phyloP scores from a whole-genome alignment of 1,140 invertebrate genomes.

The Aethina tumida region DNA sequence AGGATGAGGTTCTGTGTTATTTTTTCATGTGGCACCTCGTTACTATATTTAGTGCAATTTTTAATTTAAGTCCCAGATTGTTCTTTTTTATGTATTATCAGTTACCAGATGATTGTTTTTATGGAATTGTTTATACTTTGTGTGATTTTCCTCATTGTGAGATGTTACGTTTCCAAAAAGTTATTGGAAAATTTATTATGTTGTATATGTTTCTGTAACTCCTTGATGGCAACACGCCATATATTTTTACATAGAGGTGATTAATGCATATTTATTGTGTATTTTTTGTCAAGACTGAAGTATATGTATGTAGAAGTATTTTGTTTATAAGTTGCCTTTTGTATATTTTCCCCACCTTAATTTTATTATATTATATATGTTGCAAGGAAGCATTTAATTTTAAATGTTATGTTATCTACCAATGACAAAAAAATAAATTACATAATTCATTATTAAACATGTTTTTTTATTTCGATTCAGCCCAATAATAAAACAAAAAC shows the following conservation, averaged over 20 bases:
- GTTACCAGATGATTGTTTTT: conserved; percentile 3
- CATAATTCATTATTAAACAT: too few relatives aligned
- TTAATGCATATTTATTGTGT: conserved; percentile 18
- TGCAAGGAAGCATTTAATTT: too few relatives aligned
- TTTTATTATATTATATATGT: too few relatives aligned
- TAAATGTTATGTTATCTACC: too few relatives aligned
- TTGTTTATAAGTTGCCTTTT: too few relatives aligned
- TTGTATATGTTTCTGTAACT: conserved; percentile 9
- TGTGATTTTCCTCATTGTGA: conserved; percentile 8
- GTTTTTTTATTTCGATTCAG: too few relatives aligned
- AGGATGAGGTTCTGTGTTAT: conserved; percentile 14
- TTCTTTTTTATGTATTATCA: background rate
- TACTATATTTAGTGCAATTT: conserved; percentile 12
- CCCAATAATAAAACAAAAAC: too few relatives aligned
- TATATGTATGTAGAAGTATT: too few relatives aligned
- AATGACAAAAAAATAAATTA: too few relatives aligned
- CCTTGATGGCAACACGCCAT: background rate
- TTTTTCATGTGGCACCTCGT: conserved; percentile 9
- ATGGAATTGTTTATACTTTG: conserved; percentile 1
- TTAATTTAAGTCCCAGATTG: background rate
- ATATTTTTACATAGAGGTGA: too few relatives aligned
- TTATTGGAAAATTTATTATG: conserved; percentile 12
- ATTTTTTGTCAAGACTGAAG: conserved; percentile 31
- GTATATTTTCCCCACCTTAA: too few relatives aligned
- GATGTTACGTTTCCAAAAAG: conserved; percentile 4